These are phyloP conservation scores for Protobothrops mucrosquamatus DNA, from an alignment of 2,113 vertebrate genomes.

Conservation along the genomic window DNA sequence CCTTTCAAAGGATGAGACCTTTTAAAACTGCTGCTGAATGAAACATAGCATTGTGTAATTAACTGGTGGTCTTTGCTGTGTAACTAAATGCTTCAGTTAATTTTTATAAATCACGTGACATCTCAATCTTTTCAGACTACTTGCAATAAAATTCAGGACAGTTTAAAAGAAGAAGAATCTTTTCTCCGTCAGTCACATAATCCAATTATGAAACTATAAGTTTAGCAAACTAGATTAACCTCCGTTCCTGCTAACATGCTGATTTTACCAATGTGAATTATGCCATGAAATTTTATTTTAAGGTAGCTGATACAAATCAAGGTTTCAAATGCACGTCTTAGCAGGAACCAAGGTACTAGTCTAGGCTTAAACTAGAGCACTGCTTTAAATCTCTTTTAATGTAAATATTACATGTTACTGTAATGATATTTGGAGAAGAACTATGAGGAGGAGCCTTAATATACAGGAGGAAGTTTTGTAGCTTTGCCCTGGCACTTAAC, in stretches of 20 bases:
- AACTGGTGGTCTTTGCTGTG: slow-evolving; percentile 66
- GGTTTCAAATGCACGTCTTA: background rate
- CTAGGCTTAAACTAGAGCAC: slow-evolving; percentile 17
- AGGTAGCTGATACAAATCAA: background rate
- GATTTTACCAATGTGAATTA: slow-evolving; percentile 14
- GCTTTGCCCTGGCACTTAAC: slow-evolving; percentile 34
- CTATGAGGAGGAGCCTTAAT: slow-evolving; percentile 32
- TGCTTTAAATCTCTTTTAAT: slow-evolving; percentile 19
- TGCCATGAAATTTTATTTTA: background rate
- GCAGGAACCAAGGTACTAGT: slow-evolving; percentile 45
- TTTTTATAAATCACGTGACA: slow-evolving; percentile 65
- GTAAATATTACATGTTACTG: slow-evolving; percentile 20
- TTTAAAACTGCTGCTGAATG: slow-evolving; percentile 63
- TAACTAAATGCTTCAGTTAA: slow-evolving; percentile 67
- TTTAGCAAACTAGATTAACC: slow-evolving; percentile 26
- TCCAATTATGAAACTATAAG: slow-evolving; percentile 29
- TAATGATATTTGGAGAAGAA: slow-evolving; percentile 20
- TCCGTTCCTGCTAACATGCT: slow-evolving; percentile 26
- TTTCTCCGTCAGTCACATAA: slow-evolving; percentile 39
- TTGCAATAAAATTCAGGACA: slow-evolving; percentile 63
- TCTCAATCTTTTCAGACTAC: slow-evolving; percentile 60
- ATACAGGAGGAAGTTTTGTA: slow-evolving; percentile 9
- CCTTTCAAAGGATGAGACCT: slow-evolving; percentile 69
- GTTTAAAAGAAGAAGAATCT: slow-evolving; percentile 14
- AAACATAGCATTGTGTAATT: slow-evolving; percentile 57